phyloP scores from a whole-genome alignment of 1,140 invertebrate species.

The Aculops lycopersici region DNA sequence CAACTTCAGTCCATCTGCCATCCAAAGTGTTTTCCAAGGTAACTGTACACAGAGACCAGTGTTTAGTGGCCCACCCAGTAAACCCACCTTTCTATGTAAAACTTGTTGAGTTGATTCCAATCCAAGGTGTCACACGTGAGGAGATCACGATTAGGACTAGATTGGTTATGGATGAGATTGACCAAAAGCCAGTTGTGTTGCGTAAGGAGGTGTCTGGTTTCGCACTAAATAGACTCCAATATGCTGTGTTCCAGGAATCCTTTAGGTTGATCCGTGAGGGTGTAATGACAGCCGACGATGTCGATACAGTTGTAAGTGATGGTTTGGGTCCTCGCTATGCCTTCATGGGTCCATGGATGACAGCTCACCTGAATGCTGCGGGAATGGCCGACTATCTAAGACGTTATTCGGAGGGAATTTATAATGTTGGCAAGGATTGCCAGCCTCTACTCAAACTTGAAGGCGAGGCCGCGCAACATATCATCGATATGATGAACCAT shows the following conservation, averaged over 20 bases:
- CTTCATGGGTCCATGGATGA: conserved; percentile 69
- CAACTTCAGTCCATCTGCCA: conserved; percentile 57
- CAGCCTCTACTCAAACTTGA: conserved; percentile 33
- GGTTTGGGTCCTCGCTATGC: conserved; percentile 77
- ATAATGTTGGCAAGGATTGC: conserved; percentile 36
- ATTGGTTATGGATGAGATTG: conserved; percentile 48
- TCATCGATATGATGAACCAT: conserved; percentile 27
- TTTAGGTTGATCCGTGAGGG: conserved; percentile 56
- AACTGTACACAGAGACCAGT: conserved; percentile 36
- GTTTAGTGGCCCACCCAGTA: conserved; percentile 58
- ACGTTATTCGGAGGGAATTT: conserved; percentile 24
- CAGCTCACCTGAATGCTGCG: conserved; percentile 71
- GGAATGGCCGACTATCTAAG: conserved; percentile 36
- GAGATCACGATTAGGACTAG: conserved; percentile 31
- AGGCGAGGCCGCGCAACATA: conserved; percentile 19
- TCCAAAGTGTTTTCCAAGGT: conserved; percentile 37
- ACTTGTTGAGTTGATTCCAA: conserved; percentile 66
- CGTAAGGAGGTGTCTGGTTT: conserved; percentile 63
- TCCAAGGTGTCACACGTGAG: conserved; percentile 36
- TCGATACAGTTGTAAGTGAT: conserved; percentile 71
- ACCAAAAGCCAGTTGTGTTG: conserved; percentile 54
- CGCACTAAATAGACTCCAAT: conserved; percentile 73
- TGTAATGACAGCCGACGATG: conserved; percentile 47
- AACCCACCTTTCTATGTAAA: conserved; percentile 88
- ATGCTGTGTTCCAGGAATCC: conserved; percentile 67